Base-by-base conservation (phyloP, 2,113 vertebrate species). In the Orientallactaga bullata region DNA sequence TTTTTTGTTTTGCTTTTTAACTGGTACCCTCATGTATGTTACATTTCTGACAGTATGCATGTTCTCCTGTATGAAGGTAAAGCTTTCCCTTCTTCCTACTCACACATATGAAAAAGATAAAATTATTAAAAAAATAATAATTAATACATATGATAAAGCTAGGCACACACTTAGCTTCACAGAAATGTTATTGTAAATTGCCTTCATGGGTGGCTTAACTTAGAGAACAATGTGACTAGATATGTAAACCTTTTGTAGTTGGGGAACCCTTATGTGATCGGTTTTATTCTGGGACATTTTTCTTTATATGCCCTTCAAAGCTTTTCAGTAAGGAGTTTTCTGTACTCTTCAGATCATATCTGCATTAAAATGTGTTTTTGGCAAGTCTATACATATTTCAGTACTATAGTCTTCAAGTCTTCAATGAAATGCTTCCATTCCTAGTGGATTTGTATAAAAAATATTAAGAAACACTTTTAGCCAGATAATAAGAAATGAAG, bases 331-430 rank as follows among this genome's bases (percentile, higher is more conserved):
- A 71, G 51, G 37, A 58, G 51, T 79, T 0, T 16, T 0, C 68
- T 89, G 35, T 94, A 73, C 3, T 93, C 63, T 71, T 69, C 81
- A 88, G 42, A 71, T 95, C 9, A 74, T 91, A 37, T 74, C 63
- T 37, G 5, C 87, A 9, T 92, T 94, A 63, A 85, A 92, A 83
- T 42, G 17, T 76, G n/a, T 63, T 32, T 3, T 93, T 58, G 21
- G 35, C 69, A n/a, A 2, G 4, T 79, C 60, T 65, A 35, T 32
- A 78, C 20, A 88, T 69, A 94, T 47, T 92, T 86, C 8, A 35
- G 15, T 69, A 51, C 17, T 79, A 13, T 39, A 24, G 69, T 89
- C 26, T 80, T 69, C 11, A 24, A 72, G 28, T 81, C n/a, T n/a
- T n/a, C n/a, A 37, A 51, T 85, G 21, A 88, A 77, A 85, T 73